These are phyloP conservation scores for Synanceia verrucosa DNA, from an alignment of 2,797 vertebrate genomes.

Conservation along the genomic window DNA sequence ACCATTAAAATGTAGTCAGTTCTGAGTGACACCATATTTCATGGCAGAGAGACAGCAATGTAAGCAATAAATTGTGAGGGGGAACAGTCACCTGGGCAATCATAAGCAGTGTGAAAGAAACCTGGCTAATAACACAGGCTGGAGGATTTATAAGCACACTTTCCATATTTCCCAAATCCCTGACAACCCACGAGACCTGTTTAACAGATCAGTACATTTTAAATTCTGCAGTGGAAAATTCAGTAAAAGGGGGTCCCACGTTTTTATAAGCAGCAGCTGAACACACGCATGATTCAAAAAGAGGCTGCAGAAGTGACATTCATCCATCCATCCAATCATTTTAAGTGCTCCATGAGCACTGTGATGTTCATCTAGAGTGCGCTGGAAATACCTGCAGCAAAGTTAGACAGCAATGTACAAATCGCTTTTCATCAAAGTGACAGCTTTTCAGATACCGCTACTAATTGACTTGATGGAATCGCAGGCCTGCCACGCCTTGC, in stretches of 20 bases:
- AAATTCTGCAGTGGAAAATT: slow-evolving; percentile 69
- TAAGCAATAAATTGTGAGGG: slow-evolving; percentile 59
- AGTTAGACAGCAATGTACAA: slow-evolving; percentile 43
- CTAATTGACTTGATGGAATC: slow-evolving; percentile 71
- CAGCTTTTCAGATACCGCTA: slow-evolving; percentile 65
- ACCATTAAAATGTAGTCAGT: slow-evolving; percentile 64
- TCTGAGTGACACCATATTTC: slow-evolving; percentile 72
- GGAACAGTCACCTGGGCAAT: slow-evolving; percentile 67
- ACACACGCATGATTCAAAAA: slow-evolving; percentile 43
- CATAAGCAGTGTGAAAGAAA: slow-evolving; percentile 49
- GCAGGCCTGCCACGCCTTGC: slow-evolving; percentile 48
- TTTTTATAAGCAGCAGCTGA: slow-evolving; percentile 68
- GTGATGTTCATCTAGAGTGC: slow-evolving; percentile 17
- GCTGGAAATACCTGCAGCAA: slow-evolving; percentile 67
- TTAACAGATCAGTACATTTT: slow-evolving; percentile 71
- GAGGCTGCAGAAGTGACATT: slow-evolving; percentile 37
- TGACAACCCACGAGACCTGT: slow-evolving; percentile 66
- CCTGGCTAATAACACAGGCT: slow-evolving; percentile 60
- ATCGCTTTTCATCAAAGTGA: slow-evolving; percentile 64
- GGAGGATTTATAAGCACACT: slow-evolving; percentile 62
- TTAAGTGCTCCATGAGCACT: slow-evolving; percentile 34
- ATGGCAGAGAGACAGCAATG: slow-evolving; percentile 63
- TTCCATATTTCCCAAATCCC: slow-evolving; percentile 73
- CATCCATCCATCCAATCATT: slow-evolving; percentile 53
- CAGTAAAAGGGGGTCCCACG: slow-evolving; percentile 58